Percentiles rank a stretch among this genome's conserved stretches.
These are phyloP conservation scores for Aphrophora alni DNA, from an alignment of 2,888 invertebrate species.

Conservation along the genomic window DNA sequence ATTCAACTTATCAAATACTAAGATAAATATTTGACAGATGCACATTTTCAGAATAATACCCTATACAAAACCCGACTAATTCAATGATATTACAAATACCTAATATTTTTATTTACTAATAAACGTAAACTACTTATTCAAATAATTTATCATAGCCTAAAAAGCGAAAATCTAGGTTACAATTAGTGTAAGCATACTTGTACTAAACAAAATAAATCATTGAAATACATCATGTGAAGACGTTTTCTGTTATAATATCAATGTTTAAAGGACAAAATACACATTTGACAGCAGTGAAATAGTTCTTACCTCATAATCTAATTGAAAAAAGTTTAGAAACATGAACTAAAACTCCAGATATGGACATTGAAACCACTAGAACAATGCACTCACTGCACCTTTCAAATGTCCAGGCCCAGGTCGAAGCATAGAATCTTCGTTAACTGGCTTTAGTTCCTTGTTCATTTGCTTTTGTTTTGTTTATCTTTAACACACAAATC, in stretches of 20 bases:
- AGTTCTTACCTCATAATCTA: conserved; percentile 1
- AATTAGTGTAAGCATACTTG: neutral
- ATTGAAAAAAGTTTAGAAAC: neutral
- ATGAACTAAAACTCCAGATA: neutral
- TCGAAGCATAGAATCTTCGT: conserved; percentile 6
- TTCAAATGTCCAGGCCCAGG: conserved; percentile 2
- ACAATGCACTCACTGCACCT: neutral
- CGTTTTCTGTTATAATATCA: neutral
- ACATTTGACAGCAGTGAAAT: neutral
- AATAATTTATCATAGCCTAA: neutral
- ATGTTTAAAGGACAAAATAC: neutral
- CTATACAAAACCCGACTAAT: too few species aligned
- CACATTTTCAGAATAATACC: too few species aligned
- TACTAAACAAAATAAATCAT: neutral
- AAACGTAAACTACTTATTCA: neutral
- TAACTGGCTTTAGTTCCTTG: conserved; percentile 9
- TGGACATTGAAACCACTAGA: neutral
- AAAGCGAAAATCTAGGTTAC: neutral
- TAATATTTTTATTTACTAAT: too few species aligned
- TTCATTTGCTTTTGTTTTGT: conserved; percentile 9
- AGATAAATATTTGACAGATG: too few species aligned
- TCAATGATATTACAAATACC: too few species aligned
- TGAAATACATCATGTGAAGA: neutral
- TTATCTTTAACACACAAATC: conserved; percentile 9
- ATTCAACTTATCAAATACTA: too few species aligned